Evolutionary conservation across 2,888 invertebrate genomes (phyloP).

Genomic region (Lysandra coridon): DNA sequence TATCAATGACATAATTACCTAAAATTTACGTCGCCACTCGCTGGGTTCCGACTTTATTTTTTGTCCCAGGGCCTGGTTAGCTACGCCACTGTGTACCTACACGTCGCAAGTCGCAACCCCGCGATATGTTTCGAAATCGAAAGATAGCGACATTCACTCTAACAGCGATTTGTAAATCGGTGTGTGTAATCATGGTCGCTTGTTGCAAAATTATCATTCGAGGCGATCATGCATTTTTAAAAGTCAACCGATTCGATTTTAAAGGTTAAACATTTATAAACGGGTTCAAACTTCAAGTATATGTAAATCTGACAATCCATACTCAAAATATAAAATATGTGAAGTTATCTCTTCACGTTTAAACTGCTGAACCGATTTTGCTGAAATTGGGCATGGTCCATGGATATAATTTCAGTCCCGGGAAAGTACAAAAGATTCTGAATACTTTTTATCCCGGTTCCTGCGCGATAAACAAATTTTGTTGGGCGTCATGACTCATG

Average conservation of each 20-base stretch:
- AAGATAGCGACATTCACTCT: constrained; percentile 23
- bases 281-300: not conserved
- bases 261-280: constrained; percentile 13
- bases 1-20: not conserved
- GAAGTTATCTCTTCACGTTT: too few species aligned
- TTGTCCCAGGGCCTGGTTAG: not conserved
- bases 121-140: constrained; percentile 25
- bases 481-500: too few species aligned
- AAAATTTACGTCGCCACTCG: not conserved
- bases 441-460: too few species aligned
- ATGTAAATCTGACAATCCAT: not conserved
- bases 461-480: too few species aligned
- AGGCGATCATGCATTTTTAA: constrained; percentile 7
- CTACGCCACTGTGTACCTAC: not conserved
- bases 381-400: too few species aligned
- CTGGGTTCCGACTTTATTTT: not conserved
- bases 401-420: too few species aligned
- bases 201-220: constrained; percentile 27
- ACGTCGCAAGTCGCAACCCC: not conserved
- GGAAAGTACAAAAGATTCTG: too few species aligned
- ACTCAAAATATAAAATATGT: not conserved
- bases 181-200: constrained; percentile 23
- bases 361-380: too few species aligned
- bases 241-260: constrained; percentile 17
- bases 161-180: constrained; percentile 21